A percentile compares a stretch with the other conserved stretches of the same genome.
Evolutionary conservation across 2,113 vertebrate genomes (phyloP).

Genomic region (Alouatta palliata): DNA sequence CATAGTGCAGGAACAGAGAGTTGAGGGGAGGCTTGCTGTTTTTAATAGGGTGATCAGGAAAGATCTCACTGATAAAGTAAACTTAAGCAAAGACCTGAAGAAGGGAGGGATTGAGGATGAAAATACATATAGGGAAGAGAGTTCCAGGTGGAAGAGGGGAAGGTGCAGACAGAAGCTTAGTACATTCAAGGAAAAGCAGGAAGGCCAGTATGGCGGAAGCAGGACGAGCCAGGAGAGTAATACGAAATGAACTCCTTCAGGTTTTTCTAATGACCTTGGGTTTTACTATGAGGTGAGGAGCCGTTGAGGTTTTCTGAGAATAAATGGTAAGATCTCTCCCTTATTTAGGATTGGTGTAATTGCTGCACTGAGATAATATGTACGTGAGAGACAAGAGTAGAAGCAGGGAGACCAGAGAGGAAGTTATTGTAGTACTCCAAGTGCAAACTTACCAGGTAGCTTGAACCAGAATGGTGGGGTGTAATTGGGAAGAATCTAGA

Average conservation of each 20-base stretch:
- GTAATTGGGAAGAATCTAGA: background rate
- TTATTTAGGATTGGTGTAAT: background rate
- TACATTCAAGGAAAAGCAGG: background rate
- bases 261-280: background rate
- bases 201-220: background rate
- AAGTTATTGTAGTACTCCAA: background rate
- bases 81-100: background rate
- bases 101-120: background rate
- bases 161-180: background rate
- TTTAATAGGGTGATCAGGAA: background rate
- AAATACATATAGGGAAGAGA: background rate
- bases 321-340: background rate
- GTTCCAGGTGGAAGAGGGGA: background rate
- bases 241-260: background rate
- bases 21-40: background rate
- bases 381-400: background rate
- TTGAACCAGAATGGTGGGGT: background rate
- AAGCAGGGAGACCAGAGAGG: background rate
- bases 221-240: background rate
- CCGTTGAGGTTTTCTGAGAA: background rate
- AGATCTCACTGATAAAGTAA: background rate
- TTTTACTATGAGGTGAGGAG: background rate
- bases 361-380: background rate
- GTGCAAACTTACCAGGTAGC: background rate
- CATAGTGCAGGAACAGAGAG: too few species aligned